Conservation (phyloP, 2,797 vertebrate genomes). For the Simalia tracyae region DNA sequence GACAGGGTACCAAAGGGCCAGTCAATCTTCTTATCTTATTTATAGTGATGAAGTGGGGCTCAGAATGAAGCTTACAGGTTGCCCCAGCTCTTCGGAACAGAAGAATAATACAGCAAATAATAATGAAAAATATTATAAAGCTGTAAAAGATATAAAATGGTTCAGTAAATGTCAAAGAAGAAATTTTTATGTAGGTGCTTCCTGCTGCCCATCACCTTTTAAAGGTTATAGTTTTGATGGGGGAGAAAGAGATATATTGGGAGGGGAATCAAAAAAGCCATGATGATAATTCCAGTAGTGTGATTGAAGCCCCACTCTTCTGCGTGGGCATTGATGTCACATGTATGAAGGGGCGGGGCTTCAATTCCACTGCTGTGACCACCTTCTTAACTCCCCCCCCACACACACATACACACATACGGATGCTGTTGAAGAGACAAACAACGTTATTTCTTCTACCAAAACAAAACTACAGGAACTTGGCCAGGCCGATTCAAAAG, state of each 20-base stretch:
- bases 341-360: neutral
- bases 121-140: neutral
- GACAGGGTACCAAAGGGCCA: neutral
- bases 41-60: neutral
- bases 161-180: neutral
- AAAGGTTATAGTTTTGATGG: constrained; percentile 74
- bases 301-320: neutral
- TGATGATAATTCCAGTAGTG: neutral
- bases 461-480: constrained; percentile 77
- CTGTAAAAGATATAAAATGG: neutral
- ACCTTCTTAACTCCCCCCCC: neutral
- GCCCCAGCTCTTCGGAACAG: neutral
- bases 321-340: neutral
- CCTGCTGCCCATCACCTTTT: neutral
- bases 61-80: neutral
- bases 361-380: neutral
- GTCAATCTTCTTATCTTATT: neutral
- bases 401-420: neutral
- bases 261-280: neutral
- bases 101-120: neutral
- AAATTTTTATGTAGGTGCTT: neutral
- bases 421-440: constrained; percentile 72
- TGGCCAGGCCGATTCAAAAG: constrained; percentile 74
- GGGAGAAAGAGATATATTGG: neutral
- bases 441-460: constrained; percentile 75